These are phyloP conservation scores for Odontocerum albicorne DNA, from an alignment of 2,888 invertebrate species.

Conservation along the genomic window DNA sequence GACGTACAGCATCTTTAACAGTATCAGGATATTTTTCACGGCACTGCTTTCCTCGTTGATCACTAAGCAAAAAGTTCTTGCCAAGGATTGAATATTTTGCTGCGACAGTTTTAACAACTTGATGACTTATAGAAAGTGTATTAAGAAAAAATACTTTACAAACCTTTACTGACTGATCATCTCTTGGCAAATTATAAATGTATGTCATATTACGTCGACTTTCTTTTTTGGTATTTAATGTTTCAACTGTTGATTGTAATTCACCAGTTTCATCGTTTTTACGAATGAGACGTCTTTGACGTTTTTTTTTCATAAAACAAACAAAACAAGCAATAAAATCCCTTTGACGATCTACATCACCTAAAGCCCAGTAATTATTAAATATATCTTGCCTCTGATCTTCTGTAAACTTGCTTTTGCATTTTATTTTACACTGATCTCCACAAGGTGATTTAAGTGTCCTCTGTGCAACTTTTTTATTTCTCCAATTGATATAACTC, in stretches of 20 bases:
- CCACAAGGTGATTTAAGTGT: background rate
- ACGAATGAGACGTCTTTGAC: too few relatives aligned
- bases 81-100: background rate
- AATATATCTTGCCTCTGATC: background rate
- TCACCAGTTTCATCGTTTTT: too few relatives aligned
- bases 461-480: slow-evolving; percentile 1
- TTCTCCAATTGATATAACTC: slow-evolving; percentile 3
- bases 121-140: background rate
- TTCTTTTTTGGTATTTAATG: background rate
- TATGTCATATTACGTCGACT: slow-evolving; percentile 1
- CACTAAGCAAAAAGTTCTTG: background rate
- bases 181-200: background rate
- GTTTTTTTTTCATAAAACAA: background rate
- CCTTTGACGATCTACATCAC: slow-evolving; percentile 2
- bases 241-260: background rate
- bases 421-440: background rate
- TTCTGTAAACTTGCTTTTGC: background rate
- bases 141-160: slow-evolving; percentile 3
- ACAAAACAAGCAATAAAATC: slow-evolving; percentile 8
- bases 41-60: slow-evolving; percentile 4
- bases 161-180: background rate
- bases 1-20: background rate
- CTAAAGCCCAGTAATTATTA: background rate
- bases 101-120: slow-evolving; percentile 4
- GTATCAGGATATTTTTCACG: background rate